Conservation (phyloP, 1,140 invertebrate species). For the Calliopsis andreniformis region DNA sequence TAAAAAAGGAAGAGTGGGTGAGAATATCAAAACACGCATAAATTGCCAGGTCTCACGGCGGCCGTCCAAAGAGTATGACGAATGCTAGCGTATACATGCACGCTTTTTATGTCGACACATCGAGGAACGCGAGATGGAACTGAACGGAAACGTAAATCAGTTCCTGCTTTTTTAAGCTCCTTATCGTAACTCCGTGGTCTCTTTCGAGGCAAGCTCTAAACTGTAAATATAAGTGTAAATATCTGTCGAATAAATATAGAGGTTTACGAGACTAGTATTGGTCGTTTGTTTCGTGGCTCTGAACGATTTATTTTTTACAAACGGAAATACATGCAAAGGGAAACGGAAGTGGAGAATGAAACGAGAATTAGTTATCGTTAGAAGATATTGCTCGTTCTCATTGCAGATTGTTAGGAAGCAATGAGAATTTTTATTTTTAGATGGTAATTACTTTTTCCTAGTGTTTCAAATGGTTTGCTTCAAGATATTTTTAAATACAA, state of each 20-base stretch:
- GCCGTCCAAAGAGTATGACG: constrained; percentile 62
- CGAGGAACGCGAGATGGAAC: constrained; percentile 39
- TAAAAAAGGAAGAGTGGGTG: constrained; percentile 30
- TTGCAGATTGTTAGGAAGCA: too few species aligned
- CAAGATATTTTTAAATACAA: too few species aligned
- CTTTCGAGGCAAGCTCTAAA: constrained; percentile 6
- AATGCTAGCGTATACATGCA: constrained; percentile 55
- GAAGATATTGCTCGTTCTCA: too few species aligned
- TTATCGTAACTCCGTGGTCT: constrained; percentile 28
- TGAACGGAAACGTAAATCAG: constrained; percentile 49
- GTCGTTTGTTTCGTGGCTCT: neutral
- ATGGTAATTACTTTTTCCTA: too few species aligned
- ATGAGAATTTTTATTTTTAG: too few species aligned
- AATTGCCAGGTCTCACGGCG: constrained; percentile 62
- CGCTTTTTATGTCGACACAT: constrained; percentile 47
- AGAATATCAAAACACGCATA: constrained; percentile 74
- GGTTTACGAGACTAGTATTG: neutral
- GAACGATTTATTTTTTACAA: neutral
- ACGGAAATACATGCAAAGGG: neutral
- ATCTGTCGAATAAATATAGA: constrained; percentile 42
- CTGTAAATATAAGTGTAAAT: constrained; percentile 31
- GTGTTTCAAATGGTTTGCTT: too few species aligned
- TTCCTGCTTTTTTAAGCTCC: neutral
- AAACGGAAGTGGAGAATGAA: neutral
- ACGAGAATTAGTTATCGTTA: too few species aligned